These are phyloP conservation scores for Hyppa rectilinea DNA, from an alignment of 2,888 invertebrate species.

Conservation along the genomic window DNA sequence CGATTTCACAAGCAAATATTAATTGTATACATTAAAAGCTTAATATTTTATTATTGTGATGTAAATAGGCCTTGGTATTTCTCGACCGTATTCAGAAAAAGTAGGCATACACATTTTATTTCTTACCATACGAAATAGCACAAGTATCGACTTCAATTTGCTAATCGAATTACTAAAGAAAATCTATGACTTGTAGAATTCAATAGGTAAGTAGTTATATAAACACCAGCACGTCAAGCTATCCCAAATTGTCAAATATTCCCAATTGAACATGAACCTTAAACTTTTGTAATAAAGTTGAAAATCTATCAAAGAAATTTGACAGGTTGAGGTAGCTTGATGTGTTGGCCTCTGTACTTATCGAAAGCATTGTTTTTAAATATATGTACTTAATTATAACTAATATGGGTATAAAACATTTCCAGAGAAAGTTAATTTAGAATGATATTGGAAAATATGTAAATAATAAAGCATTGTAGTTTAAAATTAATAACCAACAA, in stretches of 20 bases:
- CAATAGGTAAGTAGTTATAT: conserved; percentile 12
- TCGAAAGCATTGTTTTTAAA: conserved; percentile 19
- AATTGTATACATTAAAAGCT: conserved; percentile 29
- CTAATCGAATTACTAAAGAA: conserved; percentile 32
- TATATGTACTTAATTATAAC: not conserved
- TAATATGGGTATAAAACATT: not conserved
- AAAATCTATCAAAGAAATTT: too few relatives aligned
- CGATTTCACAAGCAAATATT: conserved; percentile 42
- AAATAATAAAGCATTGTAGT: conserved; percentile 26
- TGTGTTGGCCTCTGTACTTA: too few relatives aligned
- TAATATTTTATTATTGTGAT: conserved; percentile 48
- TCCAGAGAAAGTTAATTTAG: conserved; percentile 5
- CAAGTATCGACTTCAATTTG: conserved; percentile 35
- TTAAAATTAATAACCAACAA: conserved; percentile 6
- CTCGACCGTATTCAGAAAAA: conserved; percentile 42
- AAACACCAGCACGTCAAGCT: too few relatives aligned
- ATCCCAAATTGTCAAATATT: too few relatives aligned
- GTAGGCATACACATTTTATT: conserved; percentile 69
- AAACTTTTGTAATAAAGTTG: too few relatives aligned
- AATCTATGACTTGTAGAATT: conserved; percentile 17
- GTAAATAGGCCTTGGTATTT: conserved; percentile 50
- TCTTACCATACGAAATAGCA: conserved; percentile 42
- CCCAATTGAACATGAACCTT: too few relatives aligned
- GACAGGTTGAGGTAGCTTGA: too few relatives aligned
- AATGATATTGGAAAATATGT: conserved; percentile 1